These are phyloP conservation scores for Chamaea fasciata DNA, from an alignment of 2,113 vertebrate species.

Conservation along the genomic window DNA sequence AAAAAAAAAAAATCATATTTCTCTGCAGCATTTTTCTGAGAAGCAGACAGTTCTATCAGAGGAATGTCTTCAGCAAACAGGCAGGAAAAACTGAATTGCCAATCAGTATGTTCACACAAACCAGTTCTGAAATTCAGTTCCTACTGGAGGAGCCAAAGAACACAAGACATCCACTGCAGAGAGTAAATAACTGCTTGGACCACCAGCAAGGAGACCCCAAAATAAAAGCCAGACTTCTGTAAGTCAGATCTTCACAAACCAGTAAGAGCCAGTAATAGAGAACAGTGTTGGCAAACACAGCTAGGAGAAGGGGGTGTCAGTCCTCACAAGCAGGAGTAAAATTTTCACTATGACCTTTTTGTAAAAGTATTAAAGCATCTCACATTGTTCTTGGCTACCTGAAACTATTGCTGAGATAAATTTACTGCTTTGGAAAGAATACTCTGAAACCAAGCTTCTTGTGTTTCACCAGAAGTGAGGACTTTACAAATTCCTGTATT, in stretches of 20 bases:
- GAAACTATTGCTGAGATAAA: background rate
- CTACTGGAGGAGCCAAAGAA: background rate
- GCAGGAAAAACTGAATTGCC: background rate
- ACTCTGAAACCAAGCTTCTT: background rate
- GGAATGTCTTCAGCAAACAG: background rate
- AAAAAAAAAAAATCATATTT: background rate
- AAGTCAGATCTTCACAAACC: background rate
- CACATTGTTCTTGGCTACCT: background rate
- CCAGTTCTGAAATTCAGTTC: background rate
- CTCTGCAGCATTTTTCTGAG: background rate
- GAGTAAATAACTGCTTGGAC: background rate
- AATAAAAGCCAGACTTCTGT: background rate
- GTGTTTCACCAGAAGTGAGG: background rate
- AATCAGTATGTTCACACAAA: background rate
- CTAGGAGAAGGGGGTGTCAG: accelerated
- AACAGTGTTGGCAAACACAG: background rate
- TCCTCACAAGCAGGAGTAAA: background rate
- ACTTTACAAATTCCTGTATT: background rate
- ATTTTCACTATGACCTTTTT: background rate
- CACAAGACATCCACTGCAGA: background rate
- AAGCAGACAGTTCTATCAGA: background rate
- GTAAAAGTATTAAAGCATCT: background rate
- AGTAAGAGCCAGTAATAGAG: background rate
- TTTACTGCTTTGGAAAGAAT: background rate
- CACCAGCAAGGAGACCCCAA: background rate